A percentile compares a stretch with the other conserved stretches of the same genome.
Evolutionary conservation across 2,888 invertebrate genomes (phyloP).

Genomic region (Dendrolimus houi): DNA sequence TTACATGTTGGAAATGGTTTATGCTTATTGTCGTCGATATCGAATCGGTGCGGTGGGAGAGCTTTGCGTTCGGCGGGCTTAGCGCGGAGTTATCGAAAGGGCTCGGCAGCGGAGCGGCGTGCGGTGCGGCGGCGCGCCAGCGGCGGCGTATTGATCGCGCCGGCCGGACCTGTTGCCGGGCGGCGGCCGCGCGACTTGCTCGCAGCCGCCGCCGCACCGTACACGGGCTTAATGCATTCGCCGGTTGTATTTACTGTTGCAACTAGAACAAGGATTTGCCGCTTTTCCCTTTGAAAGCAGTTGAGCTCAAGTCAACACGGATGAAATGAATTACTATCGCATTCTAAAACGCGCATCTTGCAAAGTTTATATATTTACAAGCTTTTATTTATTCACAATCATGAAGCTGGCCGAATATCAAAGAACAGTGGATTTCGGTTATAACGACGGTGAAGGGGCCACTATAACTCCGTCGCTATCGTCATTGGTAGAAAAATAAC

Average conservation of each 20-base stretch:
- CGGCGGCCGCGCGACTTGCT: slow-evolving; percentile 26
- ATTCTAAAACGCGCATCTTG: slow-evolving; percentile 3
- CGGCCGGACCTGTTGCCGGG: slow-evolving; percentile 71
- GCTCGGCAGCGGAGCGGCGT: slow-evolving; percentile 41
- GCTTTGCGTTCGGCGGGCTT: slow-evolving; percentile 17
- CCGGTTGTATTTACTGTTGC: slow-evolving; percentile 21
- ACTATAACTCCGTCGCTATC: no score
- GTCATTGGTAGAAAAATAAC: no score
- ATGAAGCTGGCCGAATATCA: no score
- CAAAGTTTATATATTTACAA: background rate
- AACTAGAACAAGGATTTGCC: slow-evolving; percentile 15
- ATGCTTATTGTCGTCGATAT: slow-evolving; percentile 4
- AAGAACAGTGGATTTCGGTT: no score
- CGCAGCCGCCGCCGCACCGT: slow-evolving; percentile 22
- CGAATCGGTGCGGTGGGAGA: slow-evolving; percentile 17
- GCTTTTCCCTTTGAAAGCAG: slow-evolving; percentile 2
- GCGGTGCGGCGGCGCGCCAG: slow-evolving; percentile 48
- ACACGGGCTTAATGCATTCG: slow-evolving; percentile 37
- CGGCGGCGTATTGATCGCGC: slow-evolving; percentile 56
- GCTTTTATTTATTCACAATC: no score
- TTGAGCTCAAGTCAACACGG: background rate
- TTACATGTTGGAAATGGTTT: no score
- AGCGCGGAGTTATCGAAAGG: slow-evolving; percentile 36
- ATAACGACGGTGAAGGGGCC: no score
- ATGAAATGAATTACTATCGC: background rate